Evolutionary conservation across 1,140 invertebrate genomes (phyloP), one percentile per base, ranked within the genome.

Genomic region (Paraescarpia echinospica): DNA sequence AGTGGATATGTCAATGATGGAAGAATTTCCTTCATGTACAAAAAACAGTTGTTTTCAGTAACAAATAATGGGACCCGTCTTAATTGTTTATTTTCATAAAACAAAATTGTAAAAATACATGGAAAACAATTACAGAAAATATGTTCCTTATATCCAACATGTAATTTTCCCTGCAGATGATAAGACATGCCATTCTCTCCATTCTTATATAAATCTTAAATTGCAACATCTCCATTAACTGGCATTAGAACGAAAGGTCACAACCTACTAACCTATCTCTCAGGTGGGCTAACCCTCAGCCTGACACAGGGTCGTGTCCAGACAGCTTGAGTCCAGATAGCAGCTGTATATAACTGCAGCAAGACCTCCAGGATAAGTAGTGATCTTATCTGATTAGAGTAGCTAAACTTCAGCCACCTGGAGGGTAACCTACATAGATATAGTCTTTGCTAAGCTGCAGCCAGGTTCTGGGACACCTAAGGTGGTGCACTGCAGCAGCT

Each of bases 331-430:
- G 59, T 77, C 59, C 59, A 77, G 59, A 77, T 77, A 77, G 59
- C 59, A 77, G 59, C 59, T 77, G 59, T 31, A 77, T 18, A 27
- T 77, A 77, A 77, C 59, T 77, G 59, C 59, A 77, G 59, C 59
- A 6, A 77, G 59, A 77, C 59, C 59, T 77, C 59, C 12, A 77
- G 59, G 59, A 77, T 77, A 77, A 77, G 59, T 18, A 77, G 14
- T 77, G 59, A 77, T 77, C 59, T 77, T 77, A 77, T 77, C 59
- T 77, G 59, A 77, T 77, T 77, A 77, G 59, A 77, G 59, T 77
- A 18, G 59, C 59, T 77, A 77, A 77, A 77, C 59, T 77, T 6
- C 59, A 77, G 59, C 59, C 59, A 77, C 59, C 59, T 77, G 59
- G 59, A 77, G 59, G 59, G 18, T 77, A 77, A 77, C 59, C 59